phyloP scores from a whole-genome alignment of 2,797 vertebrate genomes.

The Spinus pinus region DNA sequence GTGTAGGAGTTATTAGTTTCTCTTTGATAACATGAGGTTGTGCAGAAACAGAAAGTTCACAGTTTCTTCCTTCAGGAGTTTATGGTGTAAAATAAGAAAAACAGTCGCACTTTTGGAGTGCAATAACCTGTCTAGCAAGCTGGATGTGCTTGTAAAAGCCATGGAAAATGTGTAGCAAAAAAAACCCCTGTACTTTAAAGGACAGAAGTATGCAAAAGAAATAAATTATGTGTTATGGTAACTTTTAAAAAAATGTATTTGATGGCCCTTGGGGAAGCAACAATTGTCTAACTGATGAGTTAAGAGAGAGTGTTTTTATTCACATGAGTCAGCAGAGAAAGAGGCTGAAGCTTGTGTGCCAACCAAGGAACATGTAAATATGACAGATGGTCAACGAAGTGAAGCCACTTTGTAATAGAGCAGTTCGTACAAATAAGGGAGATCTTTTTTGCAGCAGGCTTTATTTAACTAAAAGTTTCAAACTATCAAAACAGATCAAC shows the following conservation, averaged over 20 bases:
- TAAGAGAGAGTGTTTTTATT: constrained; percentile 23
- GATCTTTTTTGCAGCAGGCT: background rate
- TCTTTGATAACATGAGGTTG: background rate
- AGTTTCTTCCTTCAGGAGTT: background rate
- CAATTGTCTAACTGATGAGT: background rate
- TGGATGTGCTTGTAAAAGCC: background rate
- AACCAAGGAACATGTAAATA: constrained; percentile 16
- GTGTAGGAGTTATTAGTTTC: background rate
- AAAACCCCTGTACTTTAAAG: background rate
- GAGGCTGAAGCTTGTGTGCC: constrained; percentile 16
- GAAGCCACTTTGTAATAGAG: background rate
- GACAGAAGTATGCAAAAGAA: background rate
- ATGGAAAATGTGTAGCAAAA: background rate
- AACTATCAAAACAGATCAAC: background rate
- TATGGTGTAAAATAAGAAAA: background rate
- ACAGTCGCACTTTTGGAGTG: background rate
- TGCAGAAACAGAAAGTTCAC: background rate
- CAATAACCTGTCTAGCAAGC: background rate
- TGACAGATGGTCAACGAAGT: background rate
- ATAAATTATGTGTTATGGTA: background rate
- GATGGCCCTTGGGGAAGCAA: background rate
- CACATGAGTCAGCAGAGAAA: constrained; percentile 13
- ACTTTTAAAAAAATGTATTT: background rate
- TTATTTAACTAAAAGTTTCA: constrained; percentile 12
- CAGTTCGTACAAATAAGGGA: background rate